Conservation (phyloP, 2,113 vertebrate species). For the Pavo muticus region DNA sequence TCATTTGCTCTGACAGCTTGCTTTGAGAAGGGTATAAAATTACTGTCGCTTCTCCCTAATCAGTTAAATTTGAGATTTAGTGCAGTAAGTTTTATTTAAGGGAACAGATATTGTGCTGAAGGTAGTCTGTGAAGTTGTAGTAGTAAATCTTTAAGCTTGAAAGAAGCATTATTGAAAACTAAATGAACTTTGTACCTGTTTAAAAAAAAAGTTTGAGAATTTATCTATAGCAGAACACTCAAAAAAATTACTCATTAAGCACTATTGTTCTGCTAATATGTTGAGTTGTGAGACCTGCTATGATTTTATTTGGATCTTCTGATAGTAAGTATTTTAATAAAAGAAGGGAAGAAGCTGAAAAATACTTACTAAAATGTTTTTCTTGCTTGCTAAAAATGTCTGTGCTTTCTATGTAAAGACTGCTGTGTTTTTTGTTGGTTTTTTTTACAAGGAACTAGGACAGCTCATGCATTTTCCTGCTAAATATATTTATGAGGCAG, state of each 20-base stretch:
- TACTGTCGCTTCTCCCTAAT: constrained; percentile 39
- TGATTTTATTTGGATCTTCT: background rate
- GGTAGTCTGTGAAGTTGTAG: constrained; percentile 27
- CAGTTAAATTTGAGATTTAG: constrained; percentile 71
- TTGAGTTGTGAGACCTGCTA: background rate
- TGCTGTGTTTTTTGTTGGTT: background rate
- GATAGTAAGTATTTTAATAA: constrained; percentile 1
- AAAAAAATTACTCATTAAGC: constrained; percentile 27
- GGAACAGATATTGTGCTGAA: constrained; percentile 31
- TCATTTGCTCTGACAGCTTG: constrained; percentile 64
- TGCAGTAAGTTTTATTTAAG: constrained; percentile 68
- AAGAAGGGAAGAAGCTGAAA: background rate
- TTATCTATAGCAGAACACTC: constrained; percentile 21
- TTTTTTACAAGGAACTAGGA: constrained; percentile 64
- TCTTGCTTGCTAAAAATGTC: constrained; percentile 57
- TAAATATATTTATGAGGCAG: constrained; percentile 78
- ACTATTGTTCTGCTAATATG: background rate
- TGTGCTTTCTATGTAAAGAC: constrained; percentile 39
- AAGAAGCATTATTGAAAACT: background rate
- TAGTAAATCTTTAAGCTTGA: constrained; percentile 21
- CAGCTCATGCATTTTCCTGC: constrained; percentile 67
- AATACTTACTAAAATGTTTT: constrained; percentile 9
- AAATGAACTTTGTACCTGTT: constrained; percentile 19
- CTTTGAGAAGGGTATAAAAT: constrained; percentile 58
- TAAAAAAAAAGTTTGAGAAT: background rate